Evolutionary conservation across 2,113 vertebrate species (phyloP).

Genomic region (Clupea harengus): DNA sequence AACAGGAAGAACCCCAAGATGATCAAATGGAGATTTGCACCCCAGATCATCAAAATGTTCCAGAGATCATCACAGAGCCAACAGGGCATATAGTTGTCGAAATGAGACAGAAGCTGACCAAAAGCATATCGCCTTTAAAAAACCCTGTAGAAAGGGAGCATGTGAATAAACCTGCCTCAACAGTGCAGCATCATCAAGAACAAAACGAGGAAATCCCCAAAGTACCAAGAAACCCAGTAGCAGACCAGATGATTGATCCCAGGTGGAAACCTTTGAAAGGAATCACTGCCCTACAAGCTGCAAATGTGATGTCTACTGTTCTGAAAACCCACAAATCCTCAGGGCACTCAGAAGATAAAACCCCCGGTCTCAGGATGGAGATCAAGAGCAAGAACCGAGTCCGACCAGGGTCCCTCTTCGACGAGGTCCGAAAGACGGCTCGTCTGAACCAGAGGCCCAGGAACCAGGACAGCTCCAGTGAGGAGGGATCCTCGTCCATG

Average conservation of each 20-base stretch:
- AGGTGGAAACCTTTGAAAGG: conserved; percentile 95
- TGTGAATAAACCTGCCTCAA: neutral
- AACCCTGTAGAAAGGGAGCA: neutral
- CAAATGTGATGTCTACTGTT: conserved; percentile 36
- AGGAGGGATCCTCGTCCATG: conserved; percentile 77
- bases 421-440: conserved; percentile 94
- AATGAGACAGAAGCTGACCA: conserved; percentile 23
- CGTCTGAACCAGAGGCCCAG: conserved; percentile 89
- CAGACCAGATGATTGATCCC: conserved; percentile 61
- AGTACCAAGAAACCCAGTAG: conserved; percentile 43
- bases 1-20: conserved; percentile 69
- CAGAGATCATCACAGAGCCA: conserved; percentile 61
- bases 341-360: conserved; percentile 61
- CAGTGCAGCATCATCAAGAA: neutral
- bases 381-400: conserved; percentile 93
- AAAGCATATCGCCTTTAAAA: conserved; percentile 8
- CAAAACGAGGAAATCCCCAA: conserved; percentile 6
- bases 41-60: conserved; percentile 77
- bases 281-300: conserved; percentile 62
- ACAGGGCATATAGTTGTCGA: conserved; percentile 23
- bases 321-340: conserved; percentile 52
- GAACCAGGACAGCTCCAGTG: conserved; percentile 93
- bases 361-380: conserved; percentile 87
- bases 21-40: conserved; percentile 90
- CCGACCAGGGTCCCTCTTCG: conserved; percentile 92